These are phyloP conservation scores for Thecophora atra DNA, from an alignment of 2,888 invertebrate genomes.

Conservation along the genomic window DNA sequence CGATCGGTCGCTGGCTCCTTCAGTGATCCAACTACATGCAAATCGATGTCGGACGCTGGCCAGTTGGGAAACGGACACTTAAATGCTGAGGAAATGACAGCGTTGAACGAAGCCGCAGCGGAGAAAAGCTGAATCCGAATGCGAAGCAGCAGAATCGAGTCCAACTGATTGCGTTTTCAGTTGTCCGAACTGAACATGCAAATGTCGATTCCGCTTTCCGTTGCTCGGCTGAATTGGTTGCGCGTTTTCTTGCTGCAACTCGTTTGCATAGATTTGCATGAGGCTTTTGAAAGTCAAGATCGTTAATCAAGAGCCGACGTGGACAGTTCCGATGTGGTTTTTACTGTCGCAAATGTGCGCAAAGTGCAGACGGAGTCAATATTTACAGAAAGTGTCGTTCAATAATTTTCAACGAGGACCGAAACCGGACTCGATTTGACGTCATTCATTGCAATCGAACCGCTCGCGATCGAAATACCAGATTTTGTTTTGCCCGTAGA, in stretches of 20 bases:
- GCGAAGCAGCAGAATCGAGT: slow-evolving; percentile 2
- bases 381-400: not conserved
- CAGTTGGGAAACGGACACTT: slow-evolving; percentile 18
- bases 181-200: slow-evolving; percentile 12
- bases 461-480: not conserved
- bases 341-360: not conserved
- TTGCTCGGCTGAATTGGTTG: not conserved
- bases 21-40: not conserved
- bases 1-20: not conserved
- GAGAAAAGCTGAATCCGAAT: slow-evolving; percentile 17
- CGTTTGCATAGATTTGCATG: slow-evolving; percentile 27
- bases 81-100: slow-evolving; percentile 33
- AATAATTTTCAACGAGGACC: not conserved
- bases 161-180: slow-evolving; percentile 12
- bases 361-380: not conserved
- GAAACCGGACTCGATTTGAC: slow-evolving; percentile 1
- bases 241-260: slow-evolving; percentile 4
- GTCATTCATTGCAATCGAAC: slow-evolving; percentile 31
- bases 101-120: slow-evolving; percentile 14
- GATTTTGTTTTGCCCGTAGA: not conserved
- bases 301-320: slow-evolving; percentile 24
- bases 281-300: slow-evolving; percentile 20
- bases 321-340: not conserved
- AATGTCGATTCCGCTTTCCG: not conserved
- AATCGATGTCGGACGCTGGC: slow-evolving; percentile 7